Conservation (phyloP, 1,140 invertebrate species). For the Drosophila pseudoananassae region DNA sequence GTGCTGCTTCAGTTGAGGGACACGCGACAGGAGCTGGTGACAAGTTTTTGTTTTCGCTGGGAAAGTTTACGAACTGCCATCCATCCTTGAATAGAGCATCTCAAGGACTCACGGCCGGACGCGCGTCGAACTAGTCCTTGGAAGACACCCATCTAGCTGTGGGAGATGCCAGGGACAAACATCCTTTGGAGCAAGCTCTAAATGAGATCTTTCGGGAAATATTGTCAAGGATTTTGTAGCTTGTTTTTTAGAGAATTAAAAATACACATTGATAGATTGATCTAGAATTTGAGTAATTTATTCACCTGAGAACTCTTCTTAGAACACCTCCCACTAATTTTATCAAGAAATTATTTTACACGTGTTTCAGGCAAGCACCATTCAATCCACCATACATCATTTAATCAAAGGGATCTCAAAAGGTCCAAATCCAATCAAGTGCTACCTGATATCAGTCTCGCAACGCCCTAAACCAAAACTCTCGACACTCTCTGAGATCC, state of each 20-base stretch:
- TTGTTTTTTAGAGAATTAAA: not conserved
- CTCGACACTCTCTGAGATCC: conserved; percentile 28
- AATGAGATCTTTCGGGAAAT: not conserved
- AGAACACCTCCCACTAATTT: conserved; percentile 32
- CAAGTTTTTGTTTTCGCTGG: conserved; percentile 56
- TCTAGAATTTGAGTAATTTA: not conserved
- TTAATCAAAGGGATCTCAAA: conserved; percentile 46
- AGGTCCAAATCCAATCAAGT: conserved; percentile 47
- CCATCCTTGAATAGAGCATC: conserved; percentile 1
- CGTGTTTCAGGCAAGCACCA: conserved; percentile 45
- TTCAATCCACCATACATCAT: conserved; percentile 45
- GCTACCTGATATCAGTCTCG: conserved; percentile 56
- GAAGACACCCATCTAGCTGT: conserved; percentile 22
- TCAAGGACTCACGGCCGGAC: conserved; percentile 47
- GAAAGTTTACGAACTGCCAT: conserved; percentile 20
- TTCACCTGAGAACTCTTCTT: conserved; percentile 11
- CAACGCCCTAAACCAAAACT: conserved; percentile 33
- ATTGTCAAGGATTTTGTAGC: not conserved
- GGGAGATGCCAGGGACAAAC: conserved; percentile 48
- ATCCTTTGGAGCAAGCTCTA: conserved; percentile 8
- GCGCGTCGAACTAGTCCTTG: conserved; percentile 28
- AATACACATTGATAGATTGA: not conserved
- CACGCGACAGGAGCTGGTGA: conserved; percentile 82
- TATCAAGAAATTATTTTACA: conserved; percentile 51
- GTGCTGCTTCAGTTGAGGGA: conserved; percentile 76